phyloP scores from a whole-genome alignment of 2,888 invertebrate genomes.

The Athalia circularis region DNA sequence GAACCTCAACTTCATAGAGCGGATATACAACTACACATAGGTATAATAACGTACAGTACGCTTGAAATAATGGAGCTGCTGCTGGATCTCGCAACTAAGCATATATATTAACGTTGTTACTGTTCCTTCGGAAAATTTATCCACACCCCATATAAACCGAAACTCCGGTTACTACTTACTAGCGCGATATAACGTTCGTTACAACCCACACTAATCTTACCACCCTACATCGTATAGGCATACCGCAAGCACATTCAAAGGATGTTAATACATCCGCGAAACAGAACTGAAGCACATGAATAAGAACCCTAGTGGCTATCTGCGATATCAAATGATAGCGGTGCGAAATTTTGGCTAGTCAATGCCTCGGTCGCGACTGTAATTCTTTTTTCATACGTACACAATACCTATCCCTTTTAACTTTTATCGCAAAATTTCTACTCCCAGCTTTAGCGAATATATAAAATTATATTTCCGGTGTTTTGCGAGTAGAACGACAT shows the following conservation, averaged over 20 bases:
- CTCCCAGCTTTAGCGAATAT: not conserved
- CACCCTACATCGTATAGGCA: not conserved
- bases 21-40: not conserved
- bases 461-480: not conserved
- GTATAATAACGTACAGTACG: too few relatives aligned
- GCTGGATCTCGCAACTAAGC: too few relatives aligned
- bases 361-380: not conserved
- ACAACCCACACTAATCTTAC: conserved; percentile 13
- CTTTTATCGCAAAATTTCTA: too few relatives aligned
- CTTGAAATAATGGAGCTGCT: too few relatives aligned
- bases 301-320: not conserved
- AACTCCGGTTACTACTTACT: not conserved
- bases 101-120: too few relatives aligned
- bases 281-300: not conserved
- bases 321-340: not conserved
- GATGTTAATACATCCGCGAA: conserved; percentile 17
- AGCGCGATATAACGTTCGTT: conserved; percentile 5
- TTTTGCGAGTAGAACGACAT: not conserved
- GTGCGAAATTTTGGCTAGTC: not conserved
- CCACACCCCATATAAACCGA: not conserved
- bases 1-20: conserved; percentile 1
- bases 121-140: not conserved
- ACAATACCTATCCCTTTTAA: too few relatives aligned
- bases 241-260: conserved; percentile 6
- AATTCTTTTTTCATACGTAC: too few relatives aligned